A percentile compares a stretch with the other conserved stretches of the same genome.
Conservation (phyloP, 1,140 invertebrate species). For the Rhysida immarginata region DNA sequence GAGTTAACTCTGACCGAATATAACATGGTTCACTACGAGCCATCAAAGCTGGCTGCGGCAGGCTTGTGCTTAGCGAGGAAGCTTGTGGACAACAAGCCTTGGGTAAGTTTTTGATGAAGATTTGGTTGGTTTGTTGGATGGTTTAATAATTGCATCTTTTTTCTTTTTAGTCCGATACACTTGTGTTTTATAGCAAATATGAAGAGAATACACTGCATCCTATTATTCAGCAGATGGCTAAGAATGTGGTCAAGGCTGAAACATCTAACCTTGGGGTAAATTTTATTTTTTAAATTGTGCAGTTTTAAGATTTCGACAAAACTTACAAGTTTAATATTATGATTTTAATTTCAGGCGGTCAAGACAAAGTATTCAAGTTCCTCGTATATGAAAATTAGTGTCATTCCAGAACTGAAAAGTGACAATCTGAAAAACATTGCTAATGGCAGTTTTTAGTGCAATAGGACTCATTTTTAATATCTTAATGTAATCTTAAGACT, state of each 20-base stretch:
- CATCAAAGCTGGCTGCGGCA: slow-evolving; percentile 63
- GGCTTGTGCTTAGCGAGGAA: slow-evolving; percentile 51
- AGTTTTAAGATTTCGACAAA: slow-evolving; percentile 4
- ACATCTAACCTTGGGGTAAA: slow-evolving; percentile 27
- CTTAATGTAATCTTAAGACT: no score
- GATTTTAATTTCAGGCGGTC: slow-evolving; percentile 29
- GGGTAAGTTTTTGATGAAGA: slow-evolving; percentile 20
- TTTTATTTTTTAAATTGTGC: slow-evolving; percentile 12
- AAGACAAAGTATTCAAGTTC: slow-evolving; percentile 33
- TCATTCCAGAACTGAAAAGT: not conserved
- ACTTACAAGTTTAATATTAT: not conserved
- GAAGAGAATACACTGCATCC: slow-evolving; percentile 27
- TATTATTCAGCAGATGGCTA: slow-evolving; percentile 28
- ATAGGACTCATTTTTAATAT: no score
- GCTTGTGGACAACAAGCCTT: slow-evolving; percentile 24
- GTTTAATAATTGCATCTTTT: not conserved
- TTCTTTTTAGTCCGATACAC: slow-evolving; percentile 31
- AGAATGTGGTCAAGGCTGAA: slow-evolving; percentile 30
- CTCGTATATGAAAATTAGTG: slow-evolving; percentile 34
- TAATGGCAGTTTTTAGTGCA: no score
- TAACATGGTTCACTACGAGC: slow-evolving; percentile 56
- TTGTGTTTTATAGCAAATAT: slow-evolving; percentile 35
- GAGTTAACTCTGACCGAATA: slow-evolving; percentile 75
- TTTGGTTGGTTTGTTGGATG: not conserved
- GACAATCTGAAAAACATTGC: not conserved